Evolutionary conservation across 2,888 invertebrate genomes (phyloP), one percentile per base, ranked within the genome.

Genomic region (Seira musarum): DNA sequence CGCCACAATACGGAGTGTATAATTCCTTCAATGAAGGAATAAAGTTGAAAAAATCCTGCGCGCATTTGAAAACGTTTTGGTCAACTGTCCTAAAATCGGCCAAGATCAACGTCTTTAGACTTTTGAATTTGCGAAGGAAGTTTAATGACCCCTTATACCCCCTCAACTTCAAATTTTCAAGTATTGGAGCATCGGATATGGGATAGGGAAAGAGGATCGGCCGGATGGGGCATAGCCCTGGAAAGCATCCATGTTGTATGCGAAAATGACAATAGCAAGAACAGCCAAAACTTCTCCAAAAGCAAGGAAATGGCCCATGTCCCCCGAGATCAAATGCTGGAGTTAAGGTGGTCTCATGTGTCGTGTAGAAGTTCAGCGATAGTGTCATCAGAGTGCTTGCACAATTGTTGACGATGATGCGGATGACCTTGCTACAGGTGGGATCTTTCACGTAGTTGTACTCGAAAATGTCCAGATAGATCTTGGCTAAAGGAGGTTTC

Each of bases 391-490:
- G 17, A 0, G 70, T 77, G 2, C 1, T 17, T 19, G 49, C 30
- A n/a, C 70, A 76, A 21, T 53, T 22, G 30, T 64, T 70, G n/a
- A 77, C 3, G 0, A 69, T n/a, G 5, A 64, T n/a, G 0, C 64
- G 15, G 22, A 77, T 21, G 15, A 77, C 35, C 21, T 35, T 64
- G 0, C n/a, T 64, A 65, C 65, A 64, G 5, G 22, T 10, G 13
- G 68, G 15, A 25, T n/a, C 13, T 57, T 65, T 64, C 21, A 53
- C 65, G 19, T 53, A 70, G 35, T 49, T 65, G 15, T 63, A 65
- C 35, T 77, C 76, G 57, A 77, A 70, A 24, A 77, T 57, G 64
- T 77, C 76, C 35, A 77, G 40, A 57, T 70, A 57, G 15, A 77
- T 24, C 17, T 49, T 65, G 3, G 64, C 22, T 15, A 77, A 25